Base-by-base conservation (phyloP, 1,140 invertebrate species). In the Aphaenogaster floridana region DNA sequence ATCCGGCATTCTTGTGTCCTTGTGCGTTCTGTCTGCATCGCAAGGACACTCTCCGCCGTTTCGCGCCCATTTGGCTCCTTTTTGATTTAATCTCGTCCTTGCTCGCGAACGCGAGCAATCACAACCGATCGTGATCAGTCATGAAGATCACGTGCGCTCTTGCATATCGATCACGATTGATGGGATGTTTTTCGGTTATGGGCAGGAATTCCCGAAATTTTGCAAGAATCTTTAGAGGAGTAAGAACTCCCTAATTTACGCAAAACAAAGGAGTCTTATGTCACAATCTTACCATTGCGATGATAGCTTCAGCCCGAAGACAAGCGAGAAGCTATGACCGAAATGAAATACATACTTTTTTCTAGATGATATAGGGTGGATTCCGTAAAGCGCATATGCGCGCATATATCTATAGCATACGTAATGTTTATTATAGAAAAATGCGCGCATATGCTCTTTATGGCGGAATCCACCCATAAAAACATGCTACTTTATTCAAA, bases 41-140 rank as follows among this genome's bases (percentile, higher is more conserved):
- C n/a, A 83, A 66, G 9, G 87, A 88, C 39, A 89, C 21, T 78
- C 69, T 93, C 0, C 54, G 89, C 13, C 92, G 86, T 61, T 93
- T 90, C 36, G 64, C 78, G 81, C 72, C 87, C 92, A 93, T 93
- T 92, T 93, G 74, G 88, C 39, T 74, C 21, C 28, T 83, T 48
- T 63, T 6, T 13, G n/a, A 71, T 11, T 45, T 36, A 63, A 63
- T 63, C 3, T 45, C 9, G 39, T 54, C n/a, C 8, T 68, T 15
- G 21, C 5, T 59, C 36, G 21, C 68, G 28, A 71, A 71, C 39
- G 78, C 48, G 63, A 80, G 48, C 63, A 80, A 80, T 68, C 17
- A 39, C n/a, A 80, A 80, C 34, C 61, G 77, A 81, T 81, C 64
- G 68, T 68, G 68, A 83, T 48, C 68, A 83, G 48, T 74, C 48